Percentiles rank a stretch among this genome's conserved stretches.
These are phyloP conservation scores for Steinernema khuongi DNA, from an alignment of 1,140 invertebrate genomes.

Conservation along the genomic window DNA sequence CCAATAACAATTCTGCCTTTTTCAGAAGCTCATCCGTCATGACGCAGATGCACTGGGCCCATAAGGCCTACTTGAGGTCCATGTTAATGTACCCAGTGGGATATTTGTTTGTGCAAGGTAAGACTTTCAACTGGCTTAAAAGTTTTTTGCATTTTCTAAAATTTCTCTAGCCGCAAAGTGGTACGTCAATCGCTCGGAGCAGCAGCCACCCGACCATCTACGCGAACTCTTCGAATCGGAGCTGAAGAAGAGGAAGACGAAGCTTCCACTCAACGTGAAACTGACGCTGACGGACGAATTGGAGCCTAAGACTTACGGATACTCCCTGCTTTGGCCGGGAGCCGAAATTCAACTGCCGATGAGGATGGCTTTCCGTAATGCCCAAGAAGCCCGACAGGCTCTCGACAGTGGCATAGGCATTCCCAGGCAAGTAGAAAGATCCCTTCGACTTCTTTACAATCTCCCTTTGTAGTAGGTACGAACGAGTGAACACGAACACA, in stretches of 20 bases:
- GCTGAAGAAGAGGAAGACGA: constrained; percentile 24
- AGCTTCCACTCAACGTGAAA: constrained; percentile 9
- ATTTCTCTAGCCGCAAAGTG: constrained; percentile 1
- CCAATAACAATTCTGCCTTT: too few species aligned
- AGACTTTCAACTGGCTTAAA: not conserved
- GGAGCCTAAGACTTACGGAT: constrained; percentile 33
- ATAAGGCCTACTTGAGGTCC: constrained; percentile 21
- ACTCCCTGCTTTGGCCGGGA: constrained; percentile 22
- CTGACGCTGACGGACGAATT: constrained; percentile 28
- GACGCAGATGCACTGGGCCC: constrained; percentile 12
- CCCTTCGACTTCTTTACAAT: not conserved
- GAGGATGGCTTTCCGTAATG: constrained; percentile 27
- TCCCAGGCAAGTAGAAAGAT: constrained; percentile 14
- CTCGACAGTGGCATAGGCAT: constrained; percentile 32
- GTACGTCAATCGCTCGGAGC: constrained; percentile 24
- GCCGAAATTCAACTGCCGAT: constrained; percentile 33
- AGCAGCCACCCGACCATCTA: constrained; percentile 21
- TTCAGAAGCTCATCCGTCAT: not conserved
- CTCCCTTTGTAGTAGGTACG: constrained; percentile 18
- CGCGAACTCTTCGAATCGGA: constrained; percentile 30
- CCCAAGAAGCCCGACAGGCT: constrained; percentile 27
- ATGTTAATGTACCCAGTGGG: constrained; percentile 25
- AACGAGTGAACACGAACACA: constrained; percentile 28
- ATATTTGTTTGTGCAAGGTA: constrained; percentile 30
- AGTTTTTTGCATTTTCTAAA: not conserved